Evolutionary conservation across 1,140 invertebrate species (phyloP), one percentile per base, ranked within the genome.

Genomic region (Lepidurus packardi): DNA sequence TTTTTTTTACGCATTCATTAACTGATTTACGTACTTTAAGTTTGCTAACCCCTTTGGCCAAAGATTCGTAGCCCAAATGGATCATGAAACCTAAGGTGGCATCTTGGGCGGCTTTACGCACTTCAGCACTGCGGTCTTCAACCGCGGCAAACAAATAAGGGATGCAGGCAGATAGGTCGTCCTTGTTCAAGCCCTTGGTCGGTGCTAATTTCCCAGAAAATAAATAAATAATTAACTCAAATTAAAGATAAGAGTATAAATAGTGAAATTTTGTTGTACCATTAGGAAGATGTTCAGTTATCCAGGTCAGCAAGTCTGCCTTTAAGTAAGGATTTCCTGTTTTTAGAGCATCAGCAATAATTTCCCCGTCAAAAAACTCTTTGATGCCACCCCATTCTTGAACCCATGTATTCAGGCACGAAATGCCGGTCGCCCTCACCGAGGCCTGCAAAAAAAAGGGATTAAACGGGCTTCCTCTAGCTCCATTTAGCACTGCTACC

Each of bases 81-180:
- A 97, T 91, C 95, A 98, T 98, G 80, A 96, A 91, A 8, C 94
- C 94, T 41, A 97, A 84, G 25, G 97, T 89, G 74, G 93, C 93
- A 83, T 98, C 95, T 79, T 92, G 90, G 16, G 95, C 92, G 83
- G 92, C 94, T 84, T 95, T 96, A 16, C 96, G 87, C 1, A 98
- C 95, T 82, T 97, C 96, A 0, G 90, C 91, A 85, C 93, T 95
- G 65, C 96, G 89, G 87, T 98, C 96, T 83, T 97, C 95, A 43
- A 98, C 84, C 84, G 94, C 94, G 47, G 88, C 88, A 84, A 91
- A 95, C n/a, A 98, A 85, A 81, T 89, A 86, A 0, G 93, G 92
- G 74, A 97, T 86, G 85, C 94, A 95, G 7, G 90, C 83, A 1
- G 89, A 84, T 8, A 98, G 84, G 83, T 97, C 96, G 79, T 95